Evolutionary conservation across 2,888 invertebrate genomes (phyloP).

Genomic region (Eledona agricola): DNA sequence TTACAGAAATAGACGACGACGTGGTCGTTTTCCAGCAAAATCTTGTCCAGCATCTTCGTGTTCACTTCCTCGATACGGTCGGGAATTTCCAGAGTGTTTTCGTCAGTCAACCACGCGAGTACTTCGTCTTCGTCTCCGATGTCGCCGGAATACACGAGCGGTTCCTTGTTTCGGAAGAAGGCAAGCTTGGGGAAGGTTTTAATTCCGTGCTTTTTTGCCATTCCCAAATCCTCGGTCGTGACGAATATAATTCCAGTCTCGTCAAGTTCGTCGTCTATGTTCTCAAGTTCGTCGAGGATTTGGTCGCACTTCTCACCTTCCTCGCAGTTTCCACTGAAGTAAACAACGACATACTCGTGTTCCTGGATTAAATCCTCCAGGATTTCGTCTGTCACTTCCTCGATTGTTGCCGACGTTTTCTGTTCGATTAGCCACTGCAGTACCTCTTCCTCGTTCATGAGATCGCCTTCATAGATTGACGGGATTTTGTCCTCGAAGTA

Average conservation of each 20-base stretch:
- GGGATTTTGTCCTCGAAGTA: conserved; percentile 94
- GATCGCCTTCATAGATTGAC: conserved; percentile 89
- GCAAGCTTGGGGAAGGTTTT: conserved; percentile 86
- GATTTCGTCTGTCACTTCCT: conserved; percentile 94
- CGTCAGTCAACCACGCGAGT: conserved; percentile 89
- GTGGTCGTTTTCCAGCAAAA: conserved; percentile 85
- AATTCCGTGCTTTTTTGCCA: conserved; percentile 87
- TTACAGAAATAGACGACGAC: conserved; percentile 94
- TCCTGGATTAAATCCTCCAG: conserved; percentile 84
- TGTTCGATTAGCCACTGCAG: conserved; percentile 89
- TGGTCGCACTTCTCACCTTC: conserved; percentile 88
- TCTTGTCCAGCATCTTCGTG: conserved; percentile 87
- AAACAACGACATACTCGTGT: conserved; percentile 93
- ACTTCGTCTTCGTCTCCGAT: conserved; percentile 92
- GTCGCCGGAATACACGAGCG: conserved; percentile 82
- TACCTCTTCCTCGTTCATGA: conserved; percentile 91
- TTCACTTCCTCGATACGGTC: conserved; percentile 95
- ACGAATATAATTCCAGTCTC: conserved; percentile 94
- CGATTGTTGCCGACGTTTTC: conserved; percentile 89
- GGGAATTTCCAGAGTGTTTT: conserved; percentile 88
- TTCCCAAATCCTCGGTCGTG: conserved; percentile 83
- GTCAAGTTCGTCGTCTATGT: conserved; percentile 92
- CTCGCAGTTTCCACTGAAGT: conserved; percentile 90
- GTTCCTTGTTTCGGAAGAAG: conserved; percentile 92
- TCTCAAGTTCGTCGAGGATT: conserved; percentile 85